Evolutionary conservation across 2,113 vertebrate species (phyloP).

Genomic region (Phalacrocorax pelagicus): DNA sequence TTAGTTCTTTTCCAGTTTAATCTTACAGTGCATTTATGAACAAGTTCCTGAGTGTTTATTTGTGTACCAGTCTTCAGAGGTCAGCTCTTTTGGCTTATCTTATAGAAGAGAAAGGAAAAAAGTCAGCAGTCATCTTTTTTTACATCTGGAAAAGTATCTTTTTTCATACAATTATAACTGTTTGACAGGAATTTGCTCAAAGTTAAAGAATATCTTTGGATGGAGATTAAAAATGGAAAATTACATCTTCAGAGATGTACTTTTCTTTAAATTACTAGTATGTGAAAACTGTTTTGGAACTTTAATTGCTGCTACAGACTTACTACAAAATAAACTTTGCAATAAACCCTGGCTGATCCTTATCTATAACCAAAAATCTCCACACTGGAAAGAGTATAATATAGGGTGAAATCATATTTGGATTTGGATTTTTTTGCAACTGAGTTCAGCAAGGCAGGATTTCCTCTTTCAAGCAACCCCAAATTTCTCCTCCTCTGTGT

Average conservation of each 20-base stretch:
- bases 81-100: conserved; percentile 51
- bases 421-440: background rate
- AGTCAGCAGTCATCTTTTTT: conserved; percentile 46
- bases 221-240: conserved; percentile 68
- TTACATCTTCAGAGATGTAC: conserved; percentile 69
- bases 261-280: conserved; percentile 71
- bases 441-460: background rate
- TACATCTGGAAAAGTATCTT: conserved; percentile 48
- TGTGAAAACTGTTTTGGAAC: conserved; percentile 71
- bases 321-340: conserved; percentile 62
- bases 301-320: conserved; percentile 61
- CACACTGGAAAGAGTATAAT: background rate
- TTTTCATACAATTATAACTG: conserved; percentile 67
- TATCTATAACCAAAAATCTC: conserved; percentile 62
- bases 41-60: conserved; percentile 1
- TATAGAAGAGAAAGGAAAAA: conserved; percentile 25
- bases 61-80: background rate
- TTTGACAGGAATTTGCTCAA: conserved; percentile 62
- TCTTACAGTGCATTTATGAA: background rate
- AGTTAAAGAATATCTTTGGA: conserved; percentile 67
- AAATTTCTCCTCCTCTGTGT: background rate
- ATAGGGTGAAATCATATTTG: background rate
- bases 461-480: background rate
- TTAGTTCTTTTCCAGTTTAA: background rate
- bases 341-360: conserved; percentile 56